Conservation (phyloP, 2,888 invertebrate genomes). For the Caenorhabditis afra region DNA sequence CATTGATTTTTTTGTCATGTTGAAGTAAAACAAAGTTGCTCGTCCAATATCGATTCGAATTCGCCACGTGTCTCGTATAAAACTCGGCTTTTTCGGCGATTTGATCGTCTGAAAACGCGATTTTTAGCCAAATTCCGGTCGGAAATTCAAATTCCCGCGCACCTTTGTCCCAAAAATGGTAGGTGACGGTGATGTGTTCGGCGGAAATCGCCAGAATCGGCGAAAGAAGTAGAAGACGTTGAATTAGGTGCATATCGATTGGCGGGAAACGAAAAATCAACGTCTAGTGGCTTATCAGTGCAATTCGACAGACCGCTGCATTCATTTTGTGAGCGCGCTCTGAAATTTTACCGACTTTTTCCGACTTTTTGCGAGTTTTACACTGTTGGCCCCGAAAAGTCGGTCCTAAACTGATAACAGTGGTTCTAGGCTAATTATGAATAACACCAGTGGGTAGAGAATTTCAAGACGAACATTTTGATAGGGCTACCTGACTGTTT, state of each 20-base stretch:
- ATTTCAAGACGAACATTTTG: too few relatives aligned
- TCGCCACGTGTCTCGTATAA: slow-evolving; percentile 34
- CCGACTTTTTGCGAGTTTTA: too few relatives aligned
- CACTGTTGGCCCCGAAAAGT: too few relatives aligned
- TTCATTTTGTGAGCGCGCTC: slow-evolving; percentile 13
- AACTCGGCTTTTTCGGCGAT: slow-evolving; percentile 42
- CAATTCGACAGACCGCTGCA: not conserved
- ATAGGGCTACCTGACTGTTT: too few relatives aligned
- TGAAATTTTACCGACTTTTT: slow-evolving; percentile 4
- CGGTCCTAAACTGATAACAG: too few relatives aligned
- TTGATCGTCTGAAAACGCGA: slow-evolving; percentile 14
- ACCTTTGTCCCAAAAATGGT: slow-evolving; percentile 53
- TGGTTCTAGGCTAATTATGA: too few relatives aligned
- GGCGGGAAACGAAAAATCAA: not conserved
- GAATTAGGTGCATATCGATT: slow-evolving; percentile 33
- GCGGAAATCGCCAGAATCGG: slow-evolving; percentile 1
- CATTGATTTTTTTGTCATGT: slow-evolving; percentile 20
- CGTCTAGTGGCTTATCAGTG: slow-evolving; percentile 16
- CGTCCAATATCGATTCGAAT: slow-evolving; percentile 49
- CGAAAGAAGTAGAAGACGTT: not conserved
- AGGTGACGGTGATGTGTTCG: slow-evolving; percentile 41
- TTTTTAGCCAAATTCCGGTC: not conserved
- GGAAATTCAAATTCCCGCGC: not conserved
- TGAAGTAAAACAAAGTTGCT: slow-evolving; percentile 22
- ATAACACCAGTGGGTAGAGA: too few relatives aligned